Base-by-base conservation (phyloP, 2,888 invertebrate species). In the Yponomeuta malinellus region DNA sequence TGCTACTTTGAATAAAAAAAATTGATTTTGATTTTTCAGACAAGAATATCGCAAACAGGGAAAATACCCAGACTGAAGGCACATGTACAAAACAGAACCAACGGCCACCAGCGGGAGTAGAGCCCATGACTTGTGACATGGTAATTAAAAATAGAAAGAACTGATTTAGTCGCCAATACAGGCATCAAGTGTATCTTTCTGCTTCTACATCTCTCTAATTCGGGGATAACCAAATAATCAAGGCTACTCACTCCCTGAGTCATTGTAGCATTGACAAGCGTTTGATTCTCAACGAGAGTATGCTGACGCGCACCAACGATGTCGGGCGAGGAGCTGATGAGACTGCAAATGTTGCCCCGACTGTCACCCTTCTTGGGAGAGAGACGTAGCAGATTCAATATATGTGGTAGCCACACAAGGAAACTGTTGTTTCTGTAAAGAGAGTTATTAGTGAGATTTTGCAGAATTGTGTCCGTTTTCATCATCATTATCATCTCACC, bases 371-470 rank as follows among this genome's bases (percentile, higher is more conserved):
- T 74, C 31, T 81, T 83, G 75, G 87, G 72, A 0, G 88, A 80
- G 9, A 84, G 70, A 48, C 81, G 80, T 74, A 94, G 89, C 70
- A 89, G 78, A 75, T 93, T 93, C 73, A 94, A 79, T 67, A 94
- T 92, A 74, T 93, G 89, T 0, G 94, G 93, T 71, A 93, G 85
- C 94, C 94, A 94, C 69, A 94, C 87, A 12, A 93, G 81, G 75
- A 93, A 88, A 70, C 93, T 93, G 76, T 93, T 93, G 73, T 93
- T 93, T 12, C 93, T 94, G 83, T 48, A 70, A 74, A 70, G 10
- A 76, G 76, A 70, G 43, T 43, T 43, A 43, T 8, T 8, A 43
- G 37, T 37, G 37, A 5, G 2, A 37, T 23, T 37, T 37, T 4
- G 37, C 2, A 37, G 37, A 37, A 3, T 5, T 37, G 5, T 37